These are phyloP conservation scores for Lagopus leucura DNA, from an alignment of 2,113 vertebrate genomes.

Conservation along the genomic window DNA sequence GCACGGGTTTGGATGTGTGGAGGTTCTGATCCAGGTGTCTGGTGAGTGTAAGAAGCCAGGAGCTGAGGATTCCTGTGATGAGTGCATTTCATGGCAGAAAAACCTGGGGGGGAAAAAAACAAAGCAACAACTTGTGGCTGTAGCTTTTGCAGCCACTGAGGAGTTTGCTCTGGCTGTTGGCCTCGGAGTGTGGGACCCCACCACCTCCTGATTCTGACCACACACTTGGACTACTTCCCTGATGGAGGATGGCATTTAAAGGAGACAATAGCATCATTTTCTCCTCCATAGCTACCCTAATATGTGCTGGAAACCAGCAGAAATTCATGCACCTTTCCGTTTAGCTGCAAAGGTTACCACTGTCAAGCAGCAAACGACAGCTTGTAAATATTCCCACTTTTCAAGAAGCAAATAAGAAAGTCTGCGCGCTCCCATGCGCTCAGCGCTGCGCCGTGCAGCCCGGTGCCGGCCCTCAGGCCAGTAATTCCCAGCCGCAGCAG, in stretches of 20 bases:
- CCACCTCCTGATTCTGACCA: not conserved
- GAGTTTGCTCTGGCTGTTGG: rapidly evolving
- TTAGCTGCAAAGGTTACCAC: not conserved
- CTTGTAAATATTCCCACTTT: not conserved
- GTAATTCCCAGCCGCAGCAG: slow-evolving; percentile 62
- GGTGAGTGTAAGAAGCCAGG: not conserved
- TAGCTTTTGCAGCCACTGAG: not conserved
- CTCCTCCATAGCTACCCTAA: no score
- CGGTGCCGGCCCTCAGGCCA: rapidly evolving
- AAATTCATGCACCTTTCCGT: not conserved
- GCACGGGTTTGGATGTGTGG: not conserved
- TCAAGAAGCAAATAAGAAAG: not conserved
- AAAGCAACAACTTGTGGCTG: rapidly evolving
- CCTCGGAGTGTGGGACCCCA: not conserved
- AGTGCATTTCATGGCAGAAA: not conserved
- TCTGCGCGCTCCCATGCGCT: not conserved
- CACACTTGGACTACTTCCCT: not conserved
- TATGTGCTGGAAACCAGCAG: not conserved
- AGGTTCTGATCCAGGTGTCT: not conserved
- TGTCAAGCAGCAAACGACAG: not conserved
- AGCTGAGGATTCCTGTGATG: not conserved
- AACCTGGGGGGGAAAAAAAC: not conserved
- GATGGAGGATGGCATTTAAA: not conserved
- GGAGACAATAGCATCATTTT: not conserved
- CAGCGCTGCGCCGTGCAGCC: not conserved